Evolutionary conservation across 92 coral and sea anemone species (phyloP), one percentile per base, ranked within the genome.

Genomic region (Phenganax stokvisi): DNA sequence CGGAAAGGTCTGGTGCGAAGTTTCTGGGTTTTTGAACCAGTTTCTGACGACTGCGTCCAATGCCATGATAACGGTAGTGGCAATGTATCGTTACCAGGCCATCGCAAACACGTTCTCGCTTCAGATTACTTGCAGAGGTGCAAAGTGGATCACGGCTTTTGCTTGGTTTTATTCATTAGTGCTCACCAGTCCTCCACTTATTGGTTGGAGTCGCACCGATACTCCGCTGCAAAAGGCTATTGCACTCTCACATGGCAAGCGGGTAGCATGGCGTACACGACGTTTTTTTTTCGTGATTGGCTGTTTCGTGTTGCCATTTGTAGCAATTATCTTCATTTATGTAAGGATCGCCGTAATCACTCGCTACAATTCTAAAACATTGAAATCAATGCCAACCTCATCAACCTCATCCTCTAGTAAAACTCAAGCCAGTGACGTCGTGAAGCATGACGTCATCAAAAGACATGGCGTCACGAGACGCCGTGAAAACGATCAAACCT

Each of bases 181-280:
- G 25, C 85, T 87, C 12, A 83, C 90, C 44, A 30, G 84, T 12
- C 96, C 97, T 8, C 98, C 98, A 0, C 53, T 94, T 28, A 74
- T 92, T 44, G 98, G 96, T 6, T 94, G 98, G 98, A 92, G 84
- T 82, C 84, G 59, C 92, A 94, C 83, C 84, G 74, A 20, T 94
- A 87, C 53, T 88, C 91, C 4, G 84, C 84, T 0, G 91, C 88
- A 9, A 92, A 91, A 83, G 98, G 91, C 4, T 89, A 74, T 74
- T 94, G 98, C 76, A 85, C 97, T 0, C 84, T 94, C 6, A 63
- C 81, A 70, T 94, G 98, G 98, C 65, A 74, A 80, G 85, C 85
- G 58, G 92, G 93, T 0, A 89, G 85, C 51, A 80, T 92, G 61
- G 90, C 87, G 7, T 94, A 90, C 68, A 81, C 97, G 5, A 15